Evolutionary conservation across 1,140 invertebrate species (phyloP).

Genomic region (Leptinotarsa lineolata): DNA sequence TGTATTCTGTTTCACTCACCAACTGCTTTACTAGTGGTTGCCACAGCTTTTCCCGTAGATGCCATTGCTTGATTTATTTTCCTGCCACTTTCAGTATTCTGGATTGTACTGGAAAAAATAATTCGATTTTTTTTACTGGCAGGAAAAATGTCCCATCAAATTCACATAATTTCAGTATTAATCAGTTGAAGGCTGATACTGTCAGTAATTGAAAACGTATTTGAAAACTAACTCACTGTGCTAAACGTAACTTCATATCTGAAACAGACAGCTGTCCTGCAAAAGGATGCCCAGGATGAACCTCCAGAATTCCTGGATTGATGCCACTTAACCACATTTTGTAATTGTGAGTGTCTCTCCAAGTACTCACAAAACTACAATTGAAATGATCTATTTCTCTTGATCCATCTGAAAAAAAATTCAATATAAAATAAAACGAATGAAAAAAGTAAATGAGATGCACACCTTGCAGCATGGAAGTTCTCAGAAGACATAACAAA

Average conservation of each 20-base stretch:
- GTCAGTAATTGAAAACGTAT: neutral
- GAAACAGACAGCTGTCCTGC: slow-evolving; percentile 88
- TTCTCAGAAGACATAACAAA: slow-evolving; percentile 83
- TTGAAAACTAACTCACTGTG: slow-evolving; percentile 72
- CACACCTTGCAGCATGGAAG: slow-evolving; percentile 75
- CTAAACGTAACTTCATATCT: slow-evolving; percentile 90
- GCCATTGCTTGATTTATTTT: slow-evolving; percentile 92
- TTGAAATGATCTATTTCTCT: slow-evolving; percentile 90
- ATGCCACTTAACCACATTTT: slow-evolving; percentile 76
- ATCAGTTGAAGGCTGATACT: too few species aligned
- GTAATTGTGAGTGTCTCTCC: slow-evolving; percentile 88
- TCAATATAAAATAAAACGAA: too few species aligned
- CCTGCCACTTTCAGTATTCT: slow-evolving; percentile 88
- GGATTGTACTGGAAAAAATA: slow-evolving; percentile 79
- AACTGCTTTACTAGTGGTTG: slow-evolving; percentile 83
- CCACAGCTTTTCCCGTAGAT: slow-evolving; percentile 87
- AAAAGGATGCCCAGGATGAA: slow-evolving; percentile 85
- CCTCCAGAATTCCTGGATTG: slow-evolving; percentile 66
- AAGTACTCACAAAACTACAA: slow-evolving; percentile 79
- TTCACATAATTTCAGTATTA: too few species aligned
- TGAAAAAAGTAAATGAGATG: neutral
- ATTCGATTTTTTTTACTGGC: neutral
- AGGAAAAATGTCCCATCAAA: too few species aligned
- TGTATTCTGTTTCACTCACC: slow-evolving; percentile 58
- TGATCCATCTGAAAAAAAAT: slow-evolving; percentile 63